Base-by-base conservation (phyloP, 2,888 invertebrate genomes). In the Oscheius sp. region DNA sequence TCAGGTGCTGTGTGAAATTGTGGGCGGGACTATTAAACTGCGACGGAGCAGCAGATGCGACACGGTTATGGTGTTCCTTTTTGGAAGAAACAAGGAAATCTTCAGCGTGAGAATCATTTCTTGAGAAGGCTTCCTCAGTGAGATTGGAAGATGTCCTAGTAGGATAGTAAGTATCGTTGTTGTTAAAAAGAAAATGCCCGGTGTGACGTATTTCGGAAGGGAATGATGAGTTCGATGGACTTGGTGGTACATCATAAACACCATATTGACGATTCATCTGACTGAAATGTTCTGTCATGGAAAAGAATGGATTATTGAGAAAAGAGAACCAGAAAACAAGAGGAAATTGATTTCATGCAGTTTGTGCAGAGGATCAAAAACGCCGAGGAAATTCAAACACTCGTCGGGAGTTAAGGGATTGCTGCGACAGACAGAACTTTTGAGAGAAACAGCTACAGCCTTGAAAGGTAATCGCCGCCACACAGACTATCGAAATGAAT, bases 1-100 rank as follows among this genome's bases (percentile, higher is more conserved):
- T 73, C 49, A 80, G 72, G 62, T 77, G 77, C 70, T 77, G 74
- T 67, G 67, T 67, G 67, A 67, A 67, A 67, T 67, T 67, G 67
- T 57, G 67, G 67, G 67, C 59, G 67, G 57, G 38, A 45, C 59
- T 59, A 59, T 64, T 64, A 64, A 64, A 64, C 64, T 64, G 64
- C 38, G 33, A 1, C 20, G 38, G 64, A 59, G 44, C 54, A 41
- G 65, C 45, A 45, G 45, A 45, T 36, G 65, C 44, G 24, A 38
- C 49, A n/a, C 51, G 51, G 24, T 51, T 56, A n/a, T 38, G 65
- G 45, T 54, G 65, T 54, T 65, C 65, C 24, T 38, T 32, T 38
- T 28, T 41, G 14, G 44, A 41, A 3, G 50, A 64, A 12, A 51
- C 38, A 24, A 59, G 44, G 28, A 12, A 41, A 17, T 44, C 59